Conservation (phyloP, 1,140 invertebrate genomes). For the Anastrepha obliqua region DNA sequence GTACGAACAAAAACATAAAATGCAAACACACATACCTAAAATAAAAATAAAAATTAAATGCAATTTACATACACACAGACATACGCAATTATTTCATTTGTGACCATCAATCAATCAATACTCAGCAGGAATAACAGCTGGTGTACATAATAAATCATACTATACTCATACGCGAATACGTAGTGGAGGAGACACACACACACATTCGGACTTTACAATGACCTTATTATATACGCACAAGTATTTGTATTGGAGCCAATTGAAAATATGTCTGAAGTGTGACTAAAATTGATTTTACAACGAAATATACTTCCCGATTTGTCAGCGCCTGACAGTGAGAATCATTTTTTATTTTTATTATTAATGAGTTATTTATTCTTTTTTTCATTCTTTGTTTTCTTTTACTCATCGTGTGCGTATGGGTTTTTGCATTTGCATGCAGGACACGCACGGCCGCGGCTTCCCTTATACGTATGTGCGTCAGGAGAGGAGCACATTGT, state of each 20-base stretch:
- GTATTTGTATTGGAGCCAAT: slow-evolving; percentile 1
- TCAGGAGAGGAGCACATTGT: background rate
- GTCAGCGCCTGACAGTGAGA: slow-evolving; percentile 2
- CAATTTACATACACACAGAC: background rate
- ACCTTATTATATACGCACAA: slow-evolving; percentile 27
- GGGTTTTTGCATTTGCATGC: background rate
- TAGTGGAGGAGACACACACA: background rate
- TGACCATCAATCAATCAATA: background rate
- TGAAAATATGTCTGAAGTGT: slow-evolving; percentile 27
- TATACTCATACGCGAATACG: background rate
- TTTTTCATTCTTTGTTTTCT: background rate
- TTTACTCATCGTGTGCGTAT: background rate
- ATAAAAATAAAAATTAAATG: background rate
- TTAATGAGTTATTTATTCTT: background rate
- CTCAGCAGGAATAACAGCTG: background rate
- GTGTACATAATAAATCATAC: background rate
- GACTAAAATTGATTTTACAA: slow-evolving; percentile 50
- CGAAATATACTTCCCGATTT: slow-evolving; percentile 41
- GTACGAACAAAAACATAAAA: background rate
- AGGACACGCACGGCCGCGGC: slow-evolving; percentile 44
- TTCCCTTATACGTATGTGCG: slow-evolving; percentile 28
- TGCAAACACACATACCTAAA: background rate
- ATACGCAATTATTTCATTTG: background rate
- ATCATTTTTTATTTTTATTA: slow-evolving; percentile 6
- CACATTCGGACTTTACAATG: background rate